Conservation (phyloP, 2,888 invertebrate species). For the Petrophora chlorosata region DNA sequence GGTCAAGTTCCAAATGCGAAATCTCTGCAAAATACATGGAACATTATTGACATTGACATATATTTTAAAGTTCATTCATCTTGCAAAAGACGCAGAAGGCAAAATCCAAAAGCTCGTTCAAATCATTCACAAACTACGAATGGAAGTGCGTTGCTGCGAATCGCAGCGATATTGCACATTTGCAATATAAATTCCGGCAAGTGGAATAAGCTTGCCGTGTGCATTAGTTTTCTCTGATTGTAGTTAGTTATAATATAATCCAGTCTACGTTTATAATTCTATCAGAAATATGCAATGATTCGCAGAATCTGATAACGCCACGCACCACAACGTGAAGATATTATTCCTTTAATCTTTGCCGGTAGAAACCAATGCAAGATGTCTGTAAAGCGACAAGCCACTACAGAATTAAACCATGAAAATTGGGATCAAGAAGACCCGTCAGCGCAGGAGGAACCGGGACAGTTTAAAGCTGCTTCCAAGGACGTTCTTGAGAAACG, state of each 20-base stretch:
- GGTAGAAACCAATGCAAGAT: conserved; percentile 76
- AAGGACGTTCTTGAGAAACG: conserved; percentile 89
- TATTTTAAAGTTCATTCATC: too few species aligned
- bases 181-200: neutral
- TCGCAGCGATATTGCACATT: too few species aligned
- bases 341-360: neutral
- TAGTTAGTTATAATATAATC: neutral
- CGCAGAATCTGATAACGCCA: conserved; percentile 18
- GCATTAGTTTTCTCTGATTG: neutral
- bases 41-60: too few species aligned
- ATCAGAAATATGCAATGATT: neutral
- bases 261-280: neutral
- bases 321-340: conserved; percentile 21
- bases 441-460: conserved; percentile 86
- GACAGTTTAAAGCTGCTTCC: conserved; percentile 86
- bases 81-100: too few species aligned
- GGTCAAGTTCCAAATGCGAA: too few species aligned
- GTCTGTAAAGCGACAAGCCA: conserved; percentile 90
- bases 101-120: too few species aligned
- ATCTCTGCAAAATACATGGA: too few species aligned
- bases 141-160: neutral
- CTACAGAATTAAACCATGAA: conserved; percentile 90
- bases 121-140: too few species aligned
- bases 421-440: conserved; percentile 94
- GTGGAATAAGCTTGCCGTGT: neutral